Evolutionary conservation across 2,113 vertebrate species (phyloP).

Genomic region (Climacteris rufus): DNA sequence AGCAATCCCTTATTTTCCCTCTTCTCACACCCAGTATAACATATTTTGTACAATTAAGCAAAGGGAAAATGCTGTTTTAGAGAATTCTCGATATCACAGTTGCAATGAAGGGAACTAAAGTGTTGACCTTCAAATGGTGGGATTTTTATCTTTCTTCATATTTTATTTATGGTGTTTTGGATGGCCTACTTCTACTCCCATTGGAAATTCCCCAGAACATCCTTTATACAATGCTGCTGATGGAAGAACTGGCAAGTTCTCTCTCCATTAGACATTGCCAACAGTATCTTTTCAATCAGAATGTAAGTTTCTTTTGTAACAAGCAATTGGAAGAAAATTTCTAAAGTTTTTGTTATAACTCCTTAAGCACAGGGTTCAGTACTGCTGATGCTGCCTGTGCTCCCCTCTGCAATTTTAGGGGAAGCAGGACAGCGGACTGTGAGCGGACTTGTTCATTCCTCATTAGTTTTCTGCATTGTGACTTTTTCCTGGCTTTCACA

Average conservation of each 20-base stretch:
- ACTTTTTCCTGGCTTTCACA: neutral
- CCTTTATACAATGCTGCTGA: neutral
- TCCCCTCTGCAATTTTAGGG: neutral
- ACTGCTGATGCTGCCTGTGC: neutral
- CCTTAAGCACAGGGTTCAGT: neutral
- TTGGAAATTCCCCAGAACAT: conserved; percentile 18
- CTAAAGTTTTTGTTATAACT: neutral
- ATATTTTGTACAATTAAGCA: neutral
- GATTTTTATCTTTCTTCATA: conserved; percentile 19
- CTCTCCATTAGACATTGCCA: neutral
- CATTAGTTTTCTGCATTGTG: neutral
- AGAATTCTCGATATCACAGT: neutral
- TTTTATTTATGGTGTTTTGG: conserved; percentile 19
- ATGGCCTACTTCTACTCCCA: conserved; percentile 24
- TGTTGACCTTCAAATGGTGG: neutral
- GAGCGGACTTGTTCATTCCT: neutral
- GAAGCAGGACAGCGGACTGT: neutral
- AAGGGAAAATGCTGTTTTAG: neutral
- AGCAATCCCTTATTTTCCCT: neutral
- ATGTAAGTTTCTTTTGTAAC: neutral
- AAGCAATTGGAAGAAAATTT: neutral
- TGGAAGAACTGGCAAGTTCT: neutral
- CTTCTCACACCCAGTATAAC: neutral
- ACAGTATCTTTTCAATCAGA: neutral
- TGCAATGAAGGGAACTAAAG: neutral